Conservation (phyloP, 23 tunicate species). For the Halocynthia aurantium region DNA sequence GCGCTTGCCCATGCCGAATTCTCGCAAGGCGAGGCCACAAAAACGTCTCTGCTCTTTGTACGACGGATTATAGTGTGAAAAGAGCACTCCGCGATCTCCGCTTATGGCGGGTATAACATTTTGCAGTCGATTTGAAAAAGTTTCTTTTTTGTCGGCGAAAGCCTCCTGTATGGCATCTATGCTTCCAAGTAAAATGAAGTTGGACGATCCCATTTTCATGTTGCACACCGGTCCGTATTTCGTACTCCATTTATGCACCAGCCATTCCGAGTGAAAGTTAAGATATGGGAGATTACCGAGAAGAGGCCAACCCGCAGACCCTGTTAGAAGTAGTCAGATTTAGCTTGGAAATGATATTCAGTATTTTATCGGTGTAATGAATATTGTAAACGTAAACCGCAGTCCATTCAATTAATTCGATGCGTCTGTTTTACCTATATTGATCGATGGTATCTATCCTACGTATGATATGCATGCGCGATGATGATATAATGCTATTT, state of each 20-base stretch:
- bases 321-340: slow-evolving; percentile 21
- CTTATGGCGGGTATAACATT: slow-evolving; percentile 24
- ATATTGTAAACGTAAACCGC: too few species aligned
- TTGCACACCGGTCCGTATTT: slow-evolving; percentile 50
- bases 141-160: slow-evolving; percentile 27
- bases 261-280: slow-evolving; percentile 26
- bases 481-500: too few species aligned
- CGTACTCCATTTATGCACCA: slow-evolving; percentile 24
- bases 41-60: slow-evolving; percentile 63
- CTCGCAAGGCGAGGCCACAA: slow-evolving; percentile 30
- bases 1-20: slow-evolving; percentile 51
- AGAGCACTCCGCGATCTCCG: slow-evolving; percentile 25
- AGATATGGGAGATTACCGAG: slow-evolving; percentile 33
- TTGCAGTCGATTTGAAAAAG: slow-evolving; percentile 34
- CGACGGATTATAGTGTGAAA: slow-evolving; percentile 21
- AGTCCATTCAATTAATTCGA: too few species aligned
- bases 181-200: slow-evolving; percentile 35
- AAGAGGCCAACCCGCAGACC: slow-evolving; percentile 37
- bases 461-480: too few species aligned
- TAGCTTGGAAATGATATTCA: too few species aligned
- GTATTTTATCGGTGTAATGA: too few species aligned
- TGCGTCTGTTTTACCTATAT: too few species aligned
- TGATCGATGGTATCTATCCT: too few species aligned
- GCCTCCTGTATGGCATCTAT: slow-evolving; percentile 61
- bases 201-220: slow-evolving; percentile 28